phyloP scores from a whole-genome alignment of 2,797 vertebrate genomes.

The Psittacula derbiana region DNA sequence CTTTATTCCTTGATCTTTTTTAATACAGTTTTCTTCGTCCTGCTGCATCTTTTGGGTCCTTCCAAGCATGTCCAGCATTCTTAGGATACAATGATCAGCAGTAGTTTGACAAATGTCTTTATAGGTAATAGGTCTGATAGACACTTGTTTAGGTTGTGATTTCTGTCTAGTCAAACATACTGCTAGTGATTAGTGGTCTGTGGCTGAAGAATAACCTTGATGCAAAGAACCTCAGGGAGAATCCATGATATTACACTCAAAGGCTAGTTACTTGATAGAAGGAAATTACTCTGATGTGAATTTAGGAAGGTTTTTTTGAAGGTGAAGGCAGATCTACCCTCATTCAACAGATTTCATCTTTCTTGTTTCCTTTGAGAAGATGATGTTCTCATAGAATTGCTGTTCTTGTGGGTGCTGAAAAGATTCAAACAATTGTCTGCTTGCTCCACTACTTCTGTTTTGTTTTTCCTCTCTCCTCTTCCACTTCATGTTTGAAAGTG shows the following conservation, averaged over 20 bases:
- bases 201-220: not conserved
- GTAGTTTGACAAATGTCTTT: not conserved
- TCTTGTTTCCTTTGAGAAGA: not conserved
- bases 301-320: not conserved
- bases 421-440: not conserved
- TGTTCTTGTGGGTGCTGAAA: not conserved
- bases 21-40: not conserved
- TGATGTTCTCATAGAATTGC: not conserved
- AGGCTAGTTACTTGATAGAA: not conserved
- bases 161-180: not conserved
- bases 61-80: not conserved
- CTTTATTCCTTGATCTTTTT: not conserved
- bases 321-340: not conserved
- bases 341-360: not conserved
- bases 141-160: not conserved
- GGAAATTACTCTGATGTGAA: not conserved
- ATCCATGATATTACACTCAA: not conserved
- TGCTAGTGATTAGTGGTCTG: not conserved
- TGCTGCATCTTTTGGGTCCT: not conserved
- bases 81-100: not conserved
- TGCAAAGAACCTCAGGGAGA: not conserved
- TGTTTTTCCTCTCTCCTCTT: rapidly evolving
- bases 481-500: not conserved
- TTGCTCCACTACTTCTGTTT: not conserved
- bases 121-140: not conserved